A percentile compares a stretch with the other conserved stretches of the same genome.
Evolutionary conservation across 2,888 invertebrate genomes (phyloP).

Genomic region (Linnaemya tessellans): DNA sequence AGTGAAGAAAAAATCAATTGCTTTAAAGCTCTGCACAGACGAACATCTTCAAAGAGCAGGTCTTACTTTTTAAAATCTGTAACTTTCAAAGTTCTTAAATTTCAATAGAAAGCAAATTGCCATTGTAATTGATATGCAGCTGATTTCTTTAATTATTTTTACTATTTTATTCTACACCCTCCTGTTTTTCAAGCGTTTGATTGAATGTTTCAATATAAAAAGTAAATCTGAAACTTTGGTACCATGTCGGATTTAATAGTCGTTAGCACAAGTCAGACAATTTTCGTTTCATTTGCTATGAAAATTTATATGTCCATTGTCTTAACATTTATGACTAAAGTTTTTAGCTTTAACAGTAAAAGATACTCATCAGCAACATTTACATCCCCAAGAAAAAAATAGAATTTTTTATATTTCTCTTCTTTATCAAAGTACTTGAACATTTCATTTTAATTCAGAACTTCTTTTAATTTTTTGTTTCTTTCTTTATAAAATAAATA

Average conservation of each 20-base stretch:
- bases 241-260: conserved; percentile 62
- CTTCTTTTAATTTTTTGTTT: conserved; percentile 41
- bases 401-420: conserved; percentile 16
- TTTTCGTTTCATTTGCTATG: neutral
- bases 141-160: conserved; percentile 12
- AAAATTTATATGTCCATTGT: conserved; percentile 59
- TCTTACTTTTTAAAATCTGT: conserved; percentile 31
- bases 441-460: conserved; percentile 65
- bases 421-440: conserved; percentile 57
- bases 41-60: conserved; percentile 21
- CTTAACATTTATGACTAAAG: conserved; percentile 68
- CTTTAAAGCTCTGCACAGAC: conserved; percentile 40
- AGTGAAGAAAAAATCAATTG: conserved; percentile 7
- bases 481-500: conserved; percentile 64
- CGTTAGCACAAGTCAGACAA: conserved; percentile 38
- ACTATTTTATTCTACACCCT: neutral
- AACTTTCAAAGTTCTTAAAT: conserved; percentile 15
- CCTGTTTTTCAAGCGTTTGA: conserved; percentile 11
- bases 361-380: conserved; percentile 45
- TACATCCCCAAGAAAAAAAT: conserved; percentile 9
- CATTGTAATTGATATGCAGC: conserved; percentile 41
- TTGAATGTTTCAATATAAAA: conserved; percentile 32
- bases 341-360: conserved; percentile 64
- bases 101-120: conserved; percentile 27
- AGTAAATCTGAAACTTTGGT: conserved; percentile 19